Conservation (phyloP, 1,140 invertebrate genomes). For the Lethrus apterus region DNA sequence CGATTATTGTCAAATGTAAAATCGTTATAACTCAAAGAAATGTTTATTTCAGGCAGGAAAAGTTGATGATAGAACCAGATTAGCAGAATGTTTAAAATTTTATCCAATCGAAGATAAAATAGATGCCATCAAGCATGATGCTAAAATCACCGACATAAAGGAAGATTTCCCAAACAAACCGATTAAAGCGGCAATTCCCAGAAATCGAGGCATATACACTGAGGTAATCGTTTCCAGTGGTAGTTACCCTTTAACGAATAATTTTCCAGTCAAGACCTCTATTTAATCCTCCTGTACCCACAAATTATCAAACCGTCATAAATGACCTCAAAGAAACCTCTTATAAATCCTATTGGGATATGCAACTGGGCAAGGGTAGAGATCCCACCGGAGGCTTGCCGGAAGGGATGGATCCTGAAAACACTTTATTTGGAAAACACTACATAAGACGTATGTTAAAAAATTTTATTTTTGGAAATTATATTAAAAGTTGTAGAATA, state of each 20-base stretch:
- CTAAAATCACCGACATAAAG: conserved; percentile 33
- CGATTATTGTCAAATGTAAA: too few species aligned
- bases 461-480: not conserved
- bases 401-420: conserved; percentile 40
- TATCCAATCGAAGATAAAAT: conserved; percentile 45
- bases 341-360: conserved; percentile 47
- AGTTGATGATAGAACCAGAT: conserved; percentile 37
- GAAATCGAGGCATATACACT: conserved; percentile 38
- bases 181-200: conserved; percentile 35
- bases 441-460: conserved; percentile 34
- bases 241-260: too few species aligned
- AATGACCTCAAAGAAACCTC: conserved; percentile 46
- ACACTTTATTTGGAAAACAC: conserved; percentile 44
- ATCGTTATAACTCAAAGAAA: too few species aligned
- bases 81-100: conserved; percentile 38
- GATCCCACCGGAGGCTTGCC: conserved; percentile 46
- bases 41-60: conserved; percentile 41
- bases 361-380: conserved; percentile 38
- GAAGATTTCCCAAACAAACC: conserved; percentile 28
- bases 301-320: conserved; percentile 45
- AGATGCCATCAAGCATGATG: conserved; percentile 43
- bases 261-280: conserved; percentile 9
- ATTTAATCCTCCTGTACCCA: conserved; percentile 37
- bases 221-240: conserved; percentile 14
- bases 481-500: not conserved